These are phyloP conservation scores for Stichodactyla helianthus DNA, from an alignment of 64 coral and sea anemone genomes.

Conservation along the genomic window DNA sequence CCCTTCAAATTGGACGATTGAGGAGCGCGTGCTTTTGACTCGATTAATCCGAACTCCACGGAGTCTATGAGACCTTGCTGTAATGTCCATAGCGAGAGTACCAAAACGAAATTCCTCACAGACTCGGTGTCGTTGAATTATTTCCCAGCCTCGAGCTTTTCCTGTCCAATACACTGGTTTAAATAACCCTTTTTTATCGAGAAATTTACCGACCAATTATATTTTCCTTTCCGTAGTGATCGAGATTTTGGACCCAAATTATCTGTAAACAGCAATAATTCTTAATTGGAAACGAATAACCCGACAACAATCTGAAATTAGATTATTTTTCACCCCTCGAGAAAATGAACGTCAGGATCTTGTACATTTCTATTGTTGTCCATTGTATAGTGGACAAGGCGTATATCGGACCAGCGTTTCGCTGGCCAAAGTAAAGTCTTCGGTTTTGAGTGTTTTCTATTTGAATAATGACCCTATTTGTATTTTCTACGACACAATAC, in stretches of 20 bases:
- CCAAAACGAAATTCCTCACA: not conserved
- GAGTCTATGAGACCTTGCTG: not conserved
- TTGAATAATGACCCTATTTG: constrained; percentile 13
- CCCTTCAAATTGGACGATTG: constrained; percentile 31
- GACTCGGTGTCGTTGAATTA: constrained; percentile 11
- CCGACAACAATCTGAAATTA: constrained; percentile 24
- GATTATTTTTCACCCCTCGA: constrained; percentile 18
- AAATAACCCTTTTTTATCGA: constrained; percentile 18
- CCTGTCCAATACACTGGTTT: constrained; percentile 9
- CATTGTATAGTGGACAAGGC: not conserved
- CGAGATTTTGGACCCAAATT: constrained; percentile 19
- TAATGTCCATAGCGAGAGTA: not conserved
- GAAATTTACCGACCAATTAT: constrained; percentile 17
- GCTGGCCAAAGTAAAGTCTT: not conserved
- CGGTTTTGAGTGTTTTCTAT: constrained; percentile 7
- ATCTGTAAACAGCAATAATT: constrained; percentile 29
- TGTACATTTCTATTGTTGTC: constrained; percentile 1
- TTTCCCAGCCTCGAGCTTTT: constrained; percentile 26
- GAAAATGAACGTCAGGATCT: not conserved
- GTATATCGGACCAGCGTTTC: constrained; percentile 5
- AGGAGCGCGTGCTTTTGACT: constrained; percentile 21
- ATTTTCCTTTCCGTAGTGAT: constrained; percentile 1
- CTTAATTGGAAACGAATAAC: constrained; percentile 26
- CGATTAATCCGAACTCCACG: constrained; percentile 18
- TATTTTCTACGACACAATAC: constrained; percentile 13